Evolutionary conservation across 2,888 invertebrate genomes (phyloP).

Genomic region (Cerastis rubricosa): DNA sequence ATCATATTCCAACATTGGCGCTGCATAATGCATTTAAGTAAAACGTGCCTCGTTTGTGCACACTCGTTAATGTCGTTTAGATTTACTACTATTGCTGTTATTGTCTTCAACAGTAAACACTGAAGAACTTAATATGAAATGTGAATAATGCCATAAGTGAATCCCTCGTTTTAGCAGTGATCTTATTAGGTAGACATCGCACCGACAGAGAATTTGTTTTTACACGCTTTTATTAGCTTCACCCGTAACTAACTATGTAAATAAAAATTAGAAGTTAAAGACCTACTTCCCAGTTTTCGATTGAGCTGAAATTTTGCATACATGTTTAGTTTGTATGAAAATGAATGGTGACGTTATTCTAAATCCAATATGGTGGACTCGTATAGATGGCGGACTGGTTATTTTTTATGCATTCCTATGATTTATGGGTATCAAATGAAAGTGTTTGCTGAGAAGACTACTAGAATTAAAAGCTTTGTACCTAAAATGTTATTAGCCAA

Average conservation of each 20-base stretch:
- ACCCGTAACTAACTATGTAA: no score
- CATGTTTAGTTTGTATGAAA: not conserved
- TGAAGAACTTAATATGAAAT: not conserved
- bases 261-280: not conserved
- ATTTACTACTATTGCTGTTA: conserved; percentile 37
- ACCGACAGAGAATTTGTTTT: not conserved
- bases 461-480: not conserved
- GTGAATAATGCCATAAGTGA: not conserved
- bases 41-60: conserved; percentile 46
- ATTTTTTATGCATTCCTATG: not conserved
- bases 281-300: not conserved
- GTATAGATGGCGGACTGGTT: not conserved
- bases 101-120: conserved; percentile 9
- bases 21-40: conserved; percentile 60
- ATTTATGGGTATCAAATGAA: not conserved
- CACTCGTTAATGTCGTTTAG: conserved; percentile 38
- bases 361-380: not conserved
- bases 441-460: not conserved
- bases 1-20: conserved; percentile 51
- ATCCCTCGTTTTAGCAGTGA: not conserved
- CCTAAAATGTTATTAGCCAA: not conserved
- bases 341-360: not conserved
- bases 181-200: conserved; percentile 28
- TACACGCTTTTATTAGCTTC: not conserved
- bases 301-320: not conserved